Evolutionary conservation across 2,113 vertebrate species (phyloP).

Genomic region (Hypocryptadius cinnamomeus): DNA sequence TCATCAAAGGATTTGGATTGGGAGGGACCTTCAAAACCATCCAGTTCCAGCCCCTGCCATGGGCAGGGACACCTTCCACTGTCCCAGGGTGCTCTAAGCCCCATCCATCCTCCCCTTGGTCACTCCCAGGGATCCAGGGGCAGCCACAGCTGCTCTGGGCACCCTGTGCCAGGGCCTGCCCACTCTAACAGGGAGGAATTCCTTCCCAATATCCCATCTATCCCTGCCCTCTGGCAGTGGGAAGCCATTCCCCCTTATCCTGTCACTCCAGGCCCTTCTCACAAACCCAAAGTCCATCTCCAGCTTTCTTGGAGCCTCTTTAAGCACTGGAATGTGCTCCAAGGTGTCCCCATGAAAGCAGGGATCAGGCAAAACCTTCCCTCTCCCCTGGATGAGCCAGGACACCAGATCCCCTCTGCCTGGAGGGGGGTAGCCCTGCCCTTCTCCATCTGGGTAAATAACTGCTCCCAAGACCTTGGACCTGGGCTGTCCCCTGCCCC

Average conservation of each 20-base stretch:
- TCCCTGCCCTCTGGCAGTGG: neutral
- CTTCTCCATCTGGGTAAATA: neutral
- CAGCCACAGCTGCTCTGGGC: neutral
- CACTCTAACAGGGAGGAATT: rapidly evolving
- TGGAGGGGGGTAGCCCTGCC: neutral
- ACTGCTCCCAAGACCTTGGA: neutral
- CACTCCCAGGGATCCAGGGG: neutral
- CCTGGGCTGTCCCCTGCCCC: neutral
- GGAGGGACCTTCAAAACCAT: too few species aligned
- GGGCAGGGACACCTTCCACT: neutral
- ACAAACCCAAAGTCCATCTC: neutral
- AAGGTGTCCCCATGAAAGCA: neutral
- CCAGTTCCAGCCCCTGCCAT: too few species aligned
- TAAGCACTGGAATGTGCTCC: neutral
- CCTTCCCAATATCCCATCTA: neutral
- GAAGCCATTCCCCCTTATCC: neutral
- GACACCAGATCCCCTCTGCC: neutral
- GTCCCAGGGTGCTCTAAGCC: rapidly evolving
- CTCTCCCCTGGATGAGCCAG: neutral
- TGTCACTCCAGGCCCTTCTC: neutral
- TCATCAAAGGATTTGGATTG: too few species aligned
- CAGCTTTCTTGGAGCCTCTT: neutral
- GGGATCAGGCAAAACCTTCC: neutral
- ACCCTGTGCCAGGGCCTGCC: neutral
- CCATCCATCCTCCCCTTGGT: rapidly evolving